Conservation (phyloP, 2,113 vertebrate genomes). For the Cynoglossus semilaevis region DNA sequence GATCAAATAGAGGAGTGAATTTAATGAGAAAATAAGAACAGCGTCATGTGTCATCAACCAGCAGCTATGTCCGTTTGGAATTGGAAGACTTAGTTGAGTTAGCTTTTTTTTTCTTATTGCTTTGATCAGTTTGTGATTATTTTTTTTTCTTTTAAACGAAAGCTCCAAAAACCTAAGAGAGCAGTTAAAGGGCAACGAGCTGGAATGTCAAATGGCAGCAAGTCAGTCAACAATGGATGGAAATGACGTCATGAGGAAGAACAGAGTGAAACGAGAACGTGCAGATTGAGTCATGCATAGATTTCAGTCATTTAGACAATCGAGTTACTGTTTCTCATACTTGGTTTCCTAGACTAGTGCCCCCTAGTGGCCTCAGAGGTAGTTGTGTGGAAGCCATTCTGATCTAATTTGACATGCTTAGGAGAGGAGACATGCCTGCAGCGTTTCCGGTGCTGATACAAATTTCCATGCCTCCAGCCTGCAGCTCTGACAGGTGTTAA, state of each 20-base stretch:
- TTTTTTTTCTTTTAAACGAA: conserved; percentile 47
- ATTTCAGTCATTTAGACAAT: conserved; percentile 65
- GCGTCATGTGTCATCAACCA: conserved; percentile 34
- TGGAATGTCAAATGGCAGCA: conserved; percentile 73
- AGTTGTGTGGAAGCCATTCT: conserved; percentile 69
- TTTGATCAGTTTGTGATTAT: conserved; percentile 44
- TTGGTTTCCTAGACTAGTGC: conserved; percentile 58
- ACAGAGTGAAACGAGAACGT: conserved; percentile 59
- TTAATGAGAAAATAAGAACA: conserved; percentile 58
- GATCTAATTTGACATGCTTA: conserved; percentile 65
- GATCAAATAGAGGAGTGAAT: conserved; percentile 62
- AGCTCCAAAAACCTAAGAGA: conserved; percentile 52
- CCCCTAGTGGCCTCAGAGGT: conserved; percentile 70
- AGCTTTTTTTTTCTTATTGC: conserved; percentile 65
- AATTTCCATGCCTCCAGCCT: conserved; percentile 41
- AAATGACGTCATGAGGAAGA: conserved; percentile 31
- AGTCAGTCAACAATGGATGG: conserved; percentile 54
- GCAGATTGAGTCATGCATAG: conserved; percentile 76
- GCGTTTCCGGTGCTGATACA: conserved; percentile 28
- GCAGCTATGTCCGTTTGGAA: conserved; percentile 45
- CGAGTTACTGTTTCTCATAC: conserved; percentile 47
- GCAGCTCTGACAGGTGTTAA: conserved; percentile 27
- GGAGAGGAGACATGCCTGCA: conserved; percentile 53
- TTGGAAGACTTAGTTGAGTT: conserved; percentile 67
- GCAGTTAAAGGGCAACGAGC: conserved; percentile 57